Evolutionary conservation across 2,797 vertebrate species (phyloP), one percentile per base, ranked within the genome.

Genomic region (Sparus aurata): DNA sequence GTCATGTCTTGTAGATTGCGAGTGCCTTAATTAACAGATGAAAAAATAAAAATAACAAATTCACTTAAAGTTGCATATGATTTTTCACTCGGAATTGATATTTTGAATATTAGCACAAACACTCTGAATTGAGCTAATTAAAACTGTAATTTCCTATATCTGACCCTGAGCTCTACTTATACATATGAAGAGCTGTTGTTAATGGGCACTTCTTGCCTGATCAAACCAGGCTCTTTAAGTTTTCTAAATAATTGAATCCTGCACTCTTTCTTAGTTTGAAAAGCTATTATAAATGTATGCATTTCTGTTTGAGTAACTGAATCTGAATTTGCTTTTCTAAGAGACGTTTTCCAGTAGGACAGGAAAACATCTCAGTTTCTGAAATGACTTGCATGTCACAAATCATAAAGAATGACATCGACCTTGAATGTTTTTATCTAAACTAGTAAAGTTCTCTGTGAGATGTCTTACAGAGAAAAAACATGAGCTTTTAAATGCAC

Each of bases 1-100:
- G 46, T 66, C 63, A 54, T 64, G 68, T 69, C 8, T 30, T 67
- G 61, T 8, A 70, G 20, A 75, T 38, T 41, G 25, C 30, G 16
- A 27, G 25, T 50, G 25, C 38, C 45, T 68, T 57, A 3, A 47
- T 43, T 47, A 41, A 41, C 57, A 59, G 30, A 7, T 59, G 11
- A 5, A 47, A 60, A 57, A 20, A 16, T 16, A 58, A 64, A 43
- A 1, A 27, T 13, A 12, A 27, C 18, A 11, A 41, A 43, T 16
- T 57, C 23, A 12, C 58, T 54, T 61, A 20, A 74, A 53, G 2
- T 46, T 22, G 18, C 13, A 52, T 38, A 1, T 62, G 65, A 25
- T 22, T 45, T 1, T 20, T 76, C 41, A n/a, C 25, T 57, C 11
- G 12, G 6, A 54, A 30, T 27, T 15, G 8, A 8, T 3, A 12